A percentile compares a stretch with the other conserved stretches of the same genome.
These are phyloP conservation scores for Trichogramma evanescens DNA, from an alignment of 2,888 invertebrate genomes.

Conservation along the genomic window DNA sequence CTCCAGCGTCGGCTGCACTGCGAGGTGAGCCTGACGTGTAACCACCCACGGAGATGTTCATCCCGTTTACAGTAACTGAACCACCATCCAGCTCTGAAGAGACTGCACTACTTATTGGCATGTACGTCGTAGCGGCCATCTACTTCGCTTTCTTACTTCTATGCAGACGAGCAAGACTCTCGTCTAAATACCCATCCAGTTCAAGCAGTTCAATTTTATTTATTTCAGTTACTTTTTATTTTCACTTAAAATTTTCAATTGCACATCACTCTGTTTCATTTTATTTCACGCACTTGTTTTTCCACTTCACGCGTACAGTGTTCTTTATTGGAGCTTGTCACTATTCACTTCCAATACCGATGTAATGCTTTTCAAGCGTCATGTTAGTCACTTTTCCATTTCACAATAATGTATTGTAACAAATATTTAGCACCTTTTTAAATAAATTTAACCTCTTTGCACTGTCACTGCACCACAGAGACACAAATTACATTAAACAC, in stretches of 20 bases:
- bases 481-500: no score
- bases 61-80: conserved; percentile 59
- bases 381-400: no score
- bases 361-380: no score
- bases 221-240: no score
- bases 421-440: background rate
- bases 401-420: no score
- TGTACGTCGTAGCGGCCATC: conserved; percentile 95
- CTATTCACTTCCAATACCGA: background rate
- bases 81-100: conserved; percentile 71
- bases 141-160: conserved; percentile 27
- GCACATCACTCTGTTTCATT: background rate
- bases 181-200: no score
- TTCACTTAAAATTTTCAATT: no score
- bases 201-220: no score
- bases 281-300: conserved; percentile 28
- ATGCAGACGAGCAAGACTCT: no score
- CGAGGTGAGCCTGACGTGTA: conserved; percentile 78
- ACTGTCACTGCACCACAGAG: background rate
- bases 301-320: conserved; percentile 1
- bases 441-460: background rate
- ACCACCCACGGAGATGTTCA: conserved; percentile 65
- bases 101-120: conserved; percentile 65
- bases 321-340: background rate
- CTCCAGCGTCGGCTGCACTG: conserved; percentile 78